Evolutionary conservation across 2,797 vertebrate species (phyloP).

Genomic region (Mus minutoides): DNA sequence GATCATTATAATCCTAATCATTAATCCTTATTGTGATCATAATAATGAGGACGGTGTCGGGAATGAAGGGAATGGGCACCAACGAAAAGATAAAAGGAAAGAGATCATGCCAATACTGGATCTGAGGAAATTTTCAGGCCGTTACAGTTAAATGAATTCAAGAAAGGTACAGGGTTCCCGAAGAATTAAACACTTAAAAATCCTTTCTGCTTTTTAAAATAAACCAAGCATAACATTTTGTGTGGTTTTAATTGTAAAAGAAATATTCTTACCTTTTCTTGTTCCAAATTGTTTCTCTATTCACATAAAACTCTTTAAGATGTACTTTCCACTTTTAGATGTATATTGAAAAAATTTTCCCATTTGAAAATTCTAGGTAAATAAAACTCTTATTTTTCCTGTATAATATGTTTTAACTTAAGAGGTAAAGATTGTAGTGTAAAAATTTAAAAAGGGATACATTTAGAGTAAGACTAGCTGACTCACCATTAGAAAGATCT

Average conservation of each 20-base stretch:
- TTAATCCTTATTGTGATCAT: too few relatives aligned
- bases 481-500: constrained; percentile 44
- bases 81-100: too few relatives aligned
- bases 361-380: constrained; percentile 30
- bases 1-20: too few relatives aligned
- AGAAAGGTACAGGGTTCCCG: too few relatives aligned
- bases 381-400: background rate
- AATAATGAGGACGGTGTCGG: too few relatives aligned
- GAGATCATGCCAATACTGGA: too few relatives aligned
- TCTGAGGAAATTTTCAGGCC: too few relatives aligned
- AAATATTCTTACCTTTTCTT: constrained; percentile 6
- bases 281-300: constrained; percentile 11
- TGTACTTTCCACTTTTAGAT: background rate
- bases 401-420: constrained; percentile 71
- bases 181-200: too few relatives aligned
- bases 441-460: constrained; percentile 56
- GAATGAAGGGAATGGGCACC: too few relatives aligned
- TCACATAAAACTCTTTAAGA: background rate
- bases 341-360: constrained; percentile 6
- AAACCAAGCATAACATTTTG: background rate
- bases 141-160: too few relatives aligned
- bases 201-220: background rate
- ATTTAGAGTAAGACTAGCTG: constrained; percentile 36
- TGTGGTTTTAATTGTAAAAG: background rate
- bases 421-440: constrained; percentile 67